Evolutionary conservation across 2,113 vertebrate genomes (phyloP), one percentile per base, ranked within the genome.

Genomic region (Oryzias javanicus): DNA sequence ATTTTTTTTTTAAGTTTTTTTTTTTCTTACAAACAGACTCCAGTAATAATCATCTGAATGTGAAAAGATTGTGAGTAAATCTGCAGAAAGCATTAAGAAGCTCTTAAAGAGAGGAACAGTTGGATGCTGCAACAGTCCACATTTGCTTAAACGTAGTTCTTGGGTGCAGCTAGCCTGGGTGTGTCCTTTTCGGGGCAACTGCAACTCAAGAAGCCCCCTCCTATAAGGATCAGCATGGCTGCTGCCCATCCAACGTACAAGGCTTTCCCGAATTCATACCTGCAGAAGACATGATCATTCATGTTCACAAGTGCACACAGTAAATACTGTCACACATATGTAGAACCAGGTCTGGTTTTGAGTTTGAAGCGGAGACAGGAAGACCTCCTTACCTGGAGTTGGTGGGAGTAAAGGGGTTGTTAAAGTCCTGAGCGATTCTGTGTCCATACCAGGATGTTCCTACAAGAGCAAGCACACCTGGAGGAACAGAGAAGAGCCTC

Each of bases 201-300:
- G 50, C 94, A 97, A 86, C 93, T 94, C 24, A 99, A 93, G 81
- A 98, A 92, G 59, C 81, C 71, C 2, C 97, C 97, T 15, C 97
- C 97, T 14, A 98, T 85, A 0, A 98, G 67, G 57, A 80, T 83
- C 53, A 99, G 92, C 25, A 85, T 84, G 50, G 95, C 88, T 4
- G 94, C 90, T 16, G 92, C 96, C 96, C 96, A 98, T 14, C 95
- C 97, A 1, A 96, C 90, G 56, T 93, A 98, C 58, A 99, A 91
- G 55, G 96, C 97, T 4, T 91, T 93, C 16, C 97, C 97, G 61
- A 99, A 98, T 61, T 99, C 97, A 78, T 89, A 98, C 72, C 97
- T 99, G 66, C 14, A 45, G 53, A 70, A 10, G 2, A 46, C 14
- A 70, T 25, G 57, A 5, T 55, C 48, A 1, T 27, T 55, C 48